Percentiles rank a stretch among this genome's conserved stretches.
phyloP scores from a whole-genome alignment of 2,888 invertebrate genomes.

The Apoda limacodes region DNA sequence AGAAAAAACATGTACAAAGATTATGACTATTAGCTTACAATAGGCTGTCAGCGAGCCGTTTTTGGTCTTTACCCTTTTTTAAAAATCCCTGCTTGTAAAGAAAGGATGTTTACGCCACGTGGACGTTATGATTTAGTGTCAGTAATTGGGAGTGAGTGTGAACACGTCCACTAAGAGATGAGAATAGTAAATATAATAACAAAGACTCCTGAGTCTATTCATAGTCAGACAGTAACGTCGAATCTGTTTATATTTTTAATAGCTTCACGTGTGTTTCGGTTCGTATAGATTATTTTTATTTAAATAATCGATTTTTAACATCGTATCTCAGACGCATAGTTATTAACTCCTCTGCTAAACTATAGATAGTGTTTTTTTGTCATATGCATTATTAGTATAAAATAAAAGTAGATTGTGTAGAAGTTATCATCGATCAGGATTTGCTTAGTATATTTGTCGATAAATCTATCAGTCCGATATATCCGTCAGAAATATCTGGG shows the following conservation, averaged over 20 bases:
- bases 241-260: constrained; percentile 41
- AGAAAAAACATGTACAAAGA: constrained; percentile 45
- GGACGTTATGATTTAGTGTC: constrained; percentile 62
- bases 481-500: constrained; percentile 61
- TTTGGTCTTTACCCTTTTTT: constrained; percentile 49
- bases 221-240: constrained; percentile 34
- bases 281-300: constrained; percentile 1
- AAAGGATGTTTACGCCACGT: constrained; percentile 64
- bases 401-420: no score
- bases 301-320: no score
- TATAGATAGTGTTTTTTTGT: no score
- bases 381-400: no score
- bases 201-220: constrained; percentile 49
- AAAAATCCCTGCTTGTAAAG: constrained; percentile 31
- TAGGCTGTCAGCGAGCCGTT: constrained; percentile 55
- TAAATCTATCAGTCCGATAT: constrained; percentile 55
- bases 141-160: constrained; percentile 65
- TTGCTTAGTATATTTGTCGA: constrained; percentile 39
- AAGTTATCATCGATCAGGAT: constrained; percentile 31
- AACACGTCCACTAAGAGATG: constrained; percentile 57
- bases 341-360: no score
- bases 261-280: constrained; percentile 33
- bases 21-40: constrained; percentile 60
- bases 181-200: constrained; percentile 63
- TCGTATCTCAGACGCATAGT: no score